These are phyloP conservation scores for Nineta flava DNA, from an alignment of 2,888 invertebrate species.

Conservation along the genomic window DNA sequence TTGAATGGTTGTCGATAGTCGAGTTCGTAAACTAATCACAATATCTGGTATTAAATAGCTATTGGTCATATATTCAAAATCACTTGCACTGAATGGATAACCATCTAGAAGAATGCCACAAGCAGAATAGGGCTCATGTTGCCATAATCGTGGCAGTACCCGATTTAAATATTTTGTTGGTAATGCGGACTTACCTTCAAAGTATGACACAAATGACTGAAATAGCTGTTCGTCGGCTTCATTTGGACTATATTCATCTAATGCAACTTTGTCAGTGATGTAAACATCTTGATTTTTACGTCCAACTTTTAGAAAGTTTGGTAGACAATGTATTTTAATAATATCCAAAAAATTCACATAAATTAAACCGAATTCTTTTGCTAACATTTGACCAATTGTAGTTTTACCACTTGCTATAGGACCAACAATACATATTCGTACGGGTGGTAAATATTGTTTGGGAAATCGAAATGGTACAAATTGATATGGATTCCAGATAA, in stretches of 20 bases:
- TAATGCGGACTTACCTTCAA: slow-evolving; percentile 31
- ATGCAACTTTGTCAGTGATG: not conserved
- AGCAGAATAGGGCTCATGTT: slow-evolving; percentile 29
- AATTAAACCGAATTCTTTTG: slow-evolving; percentile 36
- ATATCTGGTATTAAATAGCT: slow-evolving; percentile 40
- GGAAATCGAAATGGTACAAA: slow-evolving; percentile 33
- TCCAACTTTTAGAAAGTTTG: not conserved
- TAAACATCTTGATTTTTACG: not conserved
- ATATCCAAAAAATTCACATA: slow-evolving; percentile 31
- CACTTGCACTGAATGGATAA: slow-evolving; percentile 38
- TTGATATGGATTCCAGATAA: slow-evolving; percentile 31
- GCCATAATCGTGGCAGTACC: slow-evolving; percentile 34
- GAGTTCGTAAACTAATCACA: slow-evolving; percentile 32
- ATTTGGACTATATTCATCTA: slow-evolving; percentile 7
- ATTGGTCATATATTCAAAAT: slow-evolving; percentile 34
- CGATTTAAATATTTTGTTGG: slow-evolving; percentile 28
- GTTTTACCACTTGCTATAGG: slow-evolving; percentile 37
- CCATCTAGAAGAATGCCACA: slow-evolving; percentile 43
- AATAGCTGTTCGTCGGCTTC: slow-evolving; percentile 6
- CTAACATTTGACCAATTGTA: slow-evolving; percentile 30
- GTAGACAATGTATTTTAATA: slow-evolving; percentile 14
- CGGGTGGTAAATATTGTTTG: slow-evolving; percentile 29
- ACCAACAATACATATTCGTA: slow-evolving; percentile 41
- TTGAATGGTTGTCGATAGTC: slow-evolving; percentile 22
- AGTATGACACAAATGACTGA: slow-evolving; percentile 29